These are phyloP conservation scores for Capitella teleta DNA, from an alignment of 1,140 invertebrate genomes.

Conservation along the genomic window DNA sequence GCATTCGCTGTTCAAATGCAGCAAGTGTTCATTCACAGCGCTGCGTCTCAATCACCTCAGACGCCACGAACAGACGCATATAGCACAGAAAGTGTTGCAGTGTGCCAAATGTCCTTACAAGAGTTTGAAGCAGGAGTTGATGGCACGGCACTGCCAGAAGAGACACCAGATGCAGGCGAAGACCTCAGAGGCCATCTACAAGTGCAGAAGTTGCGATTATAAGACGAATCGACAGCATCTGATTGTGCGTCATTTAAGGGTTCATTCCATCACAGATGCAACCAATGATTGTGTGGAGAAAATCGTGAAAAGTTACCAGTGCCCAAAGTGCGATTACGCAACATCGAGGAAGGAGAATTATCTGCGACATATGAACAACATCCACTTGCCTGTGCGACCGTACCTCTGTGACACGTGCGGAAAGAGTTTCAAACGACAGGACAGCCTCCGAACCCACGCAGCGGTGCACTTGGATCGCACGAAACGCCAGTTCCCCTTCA, in stretches of 20 bases:
- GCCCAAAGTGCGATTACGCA: constrained; percentile 16
- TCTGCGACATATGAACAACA: constrained; percentile 34
- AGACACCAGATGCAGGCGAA: not conserved
- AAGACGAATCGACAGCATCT: constrained; percentile 19
- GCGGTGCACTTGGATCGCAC: constrained; percentile 24
- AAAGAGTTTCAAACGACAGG: constrained; percentile 40
- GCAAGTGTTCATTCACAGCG: constrained; percentile 32
- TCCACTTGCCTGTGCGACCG: constrained; percentile 36
- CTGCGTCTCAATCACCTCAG: constrained; percentile 29
- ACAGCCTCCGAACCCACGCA: constrained; percentile 38
- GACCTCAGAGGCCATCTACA: constrained; percentile 3
- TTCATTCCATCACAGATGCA: constrained; percentile 11
- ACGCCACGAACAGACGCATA: constrained; percentile 34
- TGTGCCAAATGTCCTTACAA: constrained; percentile 4
- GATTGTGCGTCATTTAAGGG: constrained; percentile 21
- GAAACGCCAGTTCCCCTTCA: constrained; percentile 19
- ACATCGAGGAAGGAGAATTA: constrained; percentile 37
- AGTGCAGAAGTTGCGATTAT: constrained; percentile 23
- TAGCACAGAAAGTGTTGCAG: constrained; percentile 14
- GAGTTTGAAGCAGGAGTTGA: not conserved
- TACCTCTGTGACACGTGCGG: constrained; percentile 43
- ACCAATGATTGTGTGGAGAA: not conserved
- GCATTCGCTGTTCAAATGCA: constrained; percentile 26
- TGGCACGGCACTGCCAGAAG: not conserved
- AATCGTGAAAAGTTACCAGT: not conserved